Evolutionary conservation across 2,888 invertebrate species (phyloP).

Genomic region (Eristalis pertinax): DNA sequence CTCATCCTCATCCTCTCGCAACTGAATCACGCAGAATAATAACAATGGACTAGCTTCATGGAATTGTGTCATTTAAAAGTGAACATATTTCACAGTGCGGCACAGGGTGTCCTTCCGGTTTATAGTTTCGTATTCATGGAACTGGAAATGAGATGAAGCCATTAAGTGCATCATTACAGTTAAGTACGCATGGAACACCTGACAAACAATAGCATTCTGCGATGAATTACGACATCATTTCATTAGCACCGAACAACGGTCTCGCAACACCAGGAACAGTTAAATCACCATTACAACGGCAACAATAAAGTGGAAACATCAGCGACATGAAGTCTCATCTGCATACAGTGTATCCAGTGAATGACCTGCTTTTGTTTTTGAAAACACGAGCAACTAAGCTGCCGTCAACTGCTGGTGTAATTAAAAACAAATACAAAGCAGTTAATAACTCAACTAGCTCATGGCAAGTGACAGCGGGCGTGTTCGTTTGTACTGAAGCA

Average conservation of each 20-base stretch:
- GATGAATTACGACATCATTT: neutral
- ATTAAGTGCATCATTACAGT: neutral
- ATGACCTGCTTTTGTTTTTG: neutral
- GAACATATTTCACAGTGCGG: neutral
- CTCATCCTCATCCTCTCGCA: too few species aligned
- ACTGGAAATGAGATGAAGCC: neutral
- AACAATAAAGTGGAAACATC: neutral
- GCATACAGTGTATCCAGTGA: neutral
- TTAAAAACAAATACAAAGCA: neutral
- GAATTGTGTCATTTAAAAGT: neutral
- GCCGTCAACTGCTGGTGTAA: neutral
- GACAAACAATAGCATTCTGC: neutral
- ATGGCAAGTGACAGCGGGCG: neutral
- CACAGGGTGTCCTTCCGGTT: neutral
- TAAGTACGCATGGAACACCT: neutral
- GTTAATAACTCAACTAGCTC: neutral
- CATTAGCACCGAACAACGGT: neutral
- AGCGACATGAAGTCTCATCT: neutral
- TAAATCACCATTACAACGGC: neutral
- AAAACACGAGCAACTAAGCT: neutral
- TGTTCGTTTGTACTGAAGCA: neutral
- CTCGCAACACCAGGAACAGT: neutral
- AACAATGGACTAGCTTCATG: neutral
- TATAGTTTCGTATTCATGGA: constrained; percentile 1
- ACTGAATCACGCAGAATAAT: neutral